Base-by-base conservation (phyloP, 2,888 invertebrate genomes). In the Lymantria monacha region DNA sequence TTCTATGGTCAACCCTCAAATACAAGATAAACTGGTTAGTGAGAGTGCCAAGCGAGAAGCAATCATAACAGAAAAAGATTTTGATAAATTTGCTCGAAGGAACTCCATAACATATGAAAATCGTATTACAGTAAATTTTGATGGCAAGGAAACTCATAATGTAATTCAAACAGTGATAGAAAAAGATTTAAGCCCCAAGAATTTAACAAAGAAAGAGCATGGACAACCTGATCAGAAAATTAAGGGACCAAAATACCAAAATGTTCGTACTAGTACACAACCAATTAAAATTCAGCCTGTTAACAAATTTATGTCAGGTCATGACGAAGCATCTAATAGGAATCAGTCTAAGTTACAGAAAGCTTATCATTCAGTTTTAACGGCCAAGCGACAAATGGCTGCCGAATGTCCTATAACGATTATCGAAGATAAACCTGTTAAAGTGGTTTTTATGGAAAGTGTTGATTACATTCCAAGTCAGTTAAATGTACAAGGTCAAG, bases 351-450 rank as follows among this genome's bases (percentile, higher is more conserved):
- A 88, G 61, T 71, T 90, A 48, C 86, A 89, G 72, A 76, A 81
- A 48, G 90, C 90, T 7, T 90, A 90, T 63, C 86, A 90, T 44
- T 79, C 84, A 7, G 86, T 82, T 30, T 61, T 89, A 45, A 87
- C 86, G 13, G 84, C 85, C 1, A 89, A 90, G 69, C 79, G 76
- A 2, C 83, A 85, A 55, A 74, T 77, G 51, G 36, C 43, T 2
- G 3, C 46, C 9, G 84, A 87, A 59, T 72, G 74, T 30, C 83
- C 87, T 1, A 81, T 89, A 46, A 77, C 83, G 31, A 85, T 89
- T 7, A 82, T 90, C n/a, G 89, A 91, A 71, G 89, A 91, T 54
- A 87, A 87, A 63, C 90, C 90, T 13, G 90, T 90, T 0, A 88
- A 90, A 74, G 89, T 90, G 0, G 81, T 90, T 0, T 90, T 81